Conservation (phyloP, 2,113 vertebrate species). For the Lepus timidus region DNA sequence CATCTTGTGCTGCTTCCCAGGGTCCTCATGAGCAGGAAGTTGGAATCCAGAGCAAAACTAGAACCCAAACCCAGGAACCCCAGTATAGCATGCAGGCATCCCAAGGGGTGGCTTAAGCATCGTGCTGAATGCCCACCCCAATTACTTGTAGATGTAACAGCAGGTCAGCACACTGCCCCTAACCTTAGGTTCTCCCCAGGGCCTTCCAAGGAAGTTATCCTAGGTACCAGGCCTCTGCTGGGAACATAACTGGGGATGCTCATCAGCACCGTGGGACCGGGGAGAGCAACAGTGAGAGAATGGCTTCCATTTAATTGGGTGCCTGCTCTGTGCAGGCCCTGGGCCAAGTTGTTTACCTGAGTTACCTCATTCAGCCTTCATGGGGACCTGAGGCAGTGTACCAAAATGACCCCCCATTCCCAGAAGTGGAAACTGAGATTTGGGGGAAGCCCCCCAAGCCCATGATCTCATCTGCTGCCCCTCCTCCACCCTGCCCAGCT, state of each 20-base stretch:
- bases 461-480: accelerated
- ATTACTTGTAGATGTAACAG: neutral
- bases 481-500: neutral
- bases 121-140: no score
- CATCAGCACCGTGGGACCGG: neutral
- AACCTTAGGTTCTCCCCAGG: neutral
- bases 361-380: neutral
- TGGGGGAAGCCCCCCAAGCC: accelerated
- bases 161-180: neutral
- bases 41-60: no score
- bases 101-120: no score
- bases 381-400: neutral
- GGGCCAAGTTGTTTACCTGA: neutral
- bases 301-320: accelerated
- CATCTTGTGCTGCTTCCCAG: no score
- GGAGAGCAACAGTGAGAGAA: neutral
- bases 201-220: neutral
- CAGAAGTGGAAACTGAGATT: neutral
- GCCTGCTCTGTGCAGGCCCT: neutral
- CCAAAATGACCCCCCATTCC: neutral
- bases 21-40: no score
- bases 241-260: neutral
- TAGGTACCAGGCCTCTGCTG: neutral
- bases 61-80: no score
- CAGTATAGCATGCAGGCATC: no score